Evolutionary conservation across 1,140 invertebrate genomes (phyloP), one percentile per base, ranked within the genome.

Genomic region (Melitaea cinxia): DNA sequence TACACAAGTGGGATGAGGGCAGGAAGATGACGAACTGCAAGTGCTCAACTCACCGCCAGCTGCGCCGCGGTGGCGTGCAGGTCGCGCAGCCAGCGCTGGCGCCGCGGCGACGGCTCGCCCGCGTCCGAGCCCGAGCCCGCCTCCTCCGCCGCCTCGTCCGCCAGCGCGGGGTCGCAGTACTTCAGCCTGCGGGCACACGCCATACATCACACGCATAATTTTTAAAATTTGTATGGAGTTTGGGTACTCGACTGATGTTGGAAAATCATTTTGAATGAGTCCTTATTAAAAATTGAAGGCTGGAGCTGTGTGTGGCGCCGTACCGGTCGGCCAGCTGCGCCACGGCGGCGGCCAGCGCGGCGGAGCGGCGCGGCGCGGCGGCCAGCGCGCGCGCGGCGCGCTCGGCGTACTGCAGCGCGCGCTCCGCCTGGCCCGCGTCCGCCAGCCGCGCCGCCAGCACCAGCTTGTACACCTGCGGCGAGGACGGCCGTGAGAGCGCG

Each of bases 401-500:
- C 92, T 98, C 97, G 75, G 95, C 93, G 88, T 98, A 98, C 33
- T 95, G 92, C 63, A 98, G 83, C 28, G 96, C 94, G 88, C 96
- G 95, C 82, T 95, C 93, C 70, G 95, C 88, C 54, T 95, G 92
- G 7, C 97, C 97, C 81, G 93, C 93, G 78, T 98, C 97, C 23
- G 94, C 92, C 68, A 98, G 93, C 62, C 95, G 93, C 15, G 93
- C 92, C 10, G 96, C 95, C 70, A 95, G 73, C 56, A 96, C 78
- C 75, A 94, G 94, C 88, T 97, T 96, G 83, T 95, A 96, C 39
- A 93, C 91, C 92, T 96, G 80, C 6, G 52, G n/a, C n/a, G n/a
- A 2, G 2, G 30, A 26, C 30, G 30, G 9, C 1, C n/a, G n/a
- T n/a, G 30, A 10, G 6, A 33, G 30, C 30, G 30, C 30, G 30